A percentile compares a stretch with the other conserved stretches of the same genome.
Conservation (phyloP, 2,888 invertebrate species). For the Microplitis deprimator region DNA sequence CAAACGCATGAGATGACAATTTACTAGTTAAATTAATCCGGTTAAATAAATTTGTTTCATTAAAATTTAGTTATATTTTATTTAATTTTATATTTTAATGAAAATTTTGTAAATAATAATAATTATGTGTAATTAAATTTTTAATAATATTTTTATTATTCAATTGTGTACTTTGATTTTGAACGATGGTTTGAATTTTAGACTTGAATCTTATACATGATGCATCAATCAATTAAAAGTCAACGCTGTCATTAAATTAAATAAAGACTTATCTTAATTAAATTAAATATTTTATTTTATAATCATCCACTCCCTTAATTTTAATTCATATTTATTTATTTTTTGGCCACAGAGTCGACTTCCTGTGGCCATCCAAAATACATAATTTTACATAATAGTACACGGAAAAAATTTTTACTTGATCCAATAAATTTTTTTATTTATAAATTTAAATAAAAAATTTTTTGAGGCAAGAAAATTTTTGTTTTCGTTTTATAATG, state of each 20-base stretch:
- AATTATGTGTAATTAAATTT: not conserved
- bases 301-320: not conserved
- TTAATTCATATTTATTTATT: not conserved
- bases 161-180: constrained; percentile 14
- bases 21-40: constrained; percentile 25
- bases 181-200: not conserved
- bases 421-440: too few species aligned
- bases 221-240: not conserved
- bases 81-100: constrained; percentile 1
- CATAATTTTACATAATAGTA: too few species aligned
- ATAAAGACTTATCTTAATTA: constrained; percentile 37
- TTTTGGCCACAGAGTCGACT: too few species aligned
- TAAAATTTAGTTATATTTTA: constrained; percentile 22
- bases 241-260: constrained; percentile 3
- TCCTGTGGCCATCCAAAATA: too few species aligned
- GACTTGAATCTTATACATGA: not conserved
- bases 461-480: too few species aligned
- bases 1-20: constrained; percentile 72
- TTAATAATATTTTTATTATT: not conserved
- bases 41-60: not conserved
- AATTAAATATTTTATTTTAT: not conserved
- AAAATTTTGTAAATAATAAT: not conserved
- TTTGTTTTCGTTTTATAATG: too few species aligned
- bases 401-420: too few species aligned
- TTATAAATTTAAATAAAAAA: too few species aligned